Percentiles rank a stretch among this genome's conserved stretches.
Conservation (phyloP, 2,797 vertebrate species). For the Pterois miles region DNA sequence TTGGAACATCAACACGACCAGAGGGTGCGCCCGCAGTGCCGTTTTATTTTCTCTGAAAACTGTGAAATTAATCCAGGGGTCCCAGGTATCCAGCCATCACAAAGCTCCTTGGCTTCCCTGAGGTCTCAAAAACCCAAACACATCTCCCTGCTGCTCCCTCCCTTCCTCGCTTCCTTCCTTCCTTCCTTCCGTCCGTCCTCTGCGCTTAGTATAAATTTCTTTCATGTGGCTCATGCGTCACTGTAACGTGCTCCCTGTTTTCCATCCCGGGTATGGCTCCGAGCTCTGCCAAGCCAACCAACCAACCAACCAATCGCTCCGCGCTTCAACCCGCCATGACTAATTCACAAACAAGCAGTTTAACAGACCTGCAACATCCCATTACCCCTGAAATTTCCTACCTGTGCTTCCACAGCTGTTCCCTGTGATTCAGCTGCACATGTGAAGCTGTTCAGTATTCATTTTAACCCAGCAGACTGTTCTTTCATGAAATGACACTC, state of each 20-base stretch:
- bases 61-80: constrained; percentile 80
- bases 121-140: constrained; percentile 59
- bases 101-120: constrained; percentile 62
- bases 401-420: constrained; percentile 63
- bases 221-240: constrained; percentile 62
- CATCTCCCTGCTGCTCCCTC: constrained; percentile 46
- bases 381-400: constrained; percentile 51
- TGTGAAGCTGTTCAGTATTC: constrained; percentile 26
- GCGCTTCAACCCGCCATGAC: constrained; percentile 60
- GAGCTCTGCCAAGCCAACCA: constrained; percentile 52
- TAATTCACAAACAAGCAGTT: constrained; percentile 76
- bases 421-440: constrained; percentile 31
- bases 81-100: constrained; percentile 74
- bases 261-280: constrained; percentile 51
- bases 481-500: constrained; percentile 23
- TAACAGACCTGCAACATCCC: constrained; percentile 61
- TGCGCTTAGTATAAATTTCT: constrained; percentile 55
- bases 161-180: constrained; percentile 22
- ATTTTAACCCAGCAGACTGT: constrained; percentile 33
- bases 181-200: constrained; percentile 38
- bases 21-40: constrained; percentile 60
- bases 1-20: constrained; percentile 65
- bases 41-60: constrained; percentile 75
- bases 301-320: constrained; percentile 7
- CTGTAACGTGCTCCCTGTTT: constrained; percentile 63